Base-by-base conservation (phyloP, 2,797 vertebrate species). In the Sylvilagus floridanus region DNA sequence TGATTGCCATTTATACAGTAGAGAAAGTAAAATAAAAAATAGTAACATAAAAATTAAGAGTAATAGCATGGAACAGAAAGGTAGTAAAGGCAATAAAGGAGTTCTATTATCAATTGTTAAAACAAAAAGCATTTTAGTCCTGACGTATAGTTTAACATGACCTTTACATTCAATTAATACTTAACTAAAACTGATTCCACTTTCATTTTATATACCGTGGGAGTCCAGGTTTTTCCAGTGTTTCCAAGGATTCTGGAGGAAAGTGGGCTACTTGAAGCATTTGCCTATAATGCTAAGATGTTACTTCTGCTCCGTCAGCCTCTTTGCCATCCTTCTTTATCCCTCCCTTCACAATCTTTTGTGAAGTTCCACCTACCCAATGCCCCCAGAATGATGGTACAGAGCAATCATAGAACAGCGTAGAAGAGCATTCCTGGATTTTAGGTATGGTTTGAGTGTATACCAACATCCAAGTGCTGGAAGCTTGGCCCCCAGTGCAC, bases 271-370 rank as follows among this genome's bases (percentile, higher is more conserved):
- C 81, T 86, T 90, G 24, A 83, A 66, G 57, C 62, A 63, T 77
- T 76, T 75, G 21, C 62, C 17, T 50, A 1, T 35, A 65, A 65
- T 11, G 71, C 5, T 13, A 8, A 47, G 6, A 54, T 87, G 69
- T 79, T 22, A 16, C 3, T 35, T 57, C 37, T 5, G 30, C 54
- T 95, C 10, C 95, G 83, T 65, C 22, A 95, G 96, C 72, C 94
- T 57, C 21, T 42, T 68, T 77, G 10, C 26, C 30, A 5, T 35
- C n/a, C 78, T 24, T 82, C 42, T 82, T 37, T 77, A 9, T 72
- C 19, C 22, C 24, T 81, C 8, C 69, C 8, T 47, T 47, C 42
- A 47, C 22, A 69, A 32, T 32, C 0, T 21, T 8, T 63, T 90
- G 22, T 19, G 42, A 75, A 75, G 24, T 62, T 63, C 14, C 32